A percentile compares a stretch with the other conserved stretches of the same genome.
phyloP scores from a whole-genome alignment of 2,888 invertebrate genomes.

The Cataglyphis altisquamis region DNA sequence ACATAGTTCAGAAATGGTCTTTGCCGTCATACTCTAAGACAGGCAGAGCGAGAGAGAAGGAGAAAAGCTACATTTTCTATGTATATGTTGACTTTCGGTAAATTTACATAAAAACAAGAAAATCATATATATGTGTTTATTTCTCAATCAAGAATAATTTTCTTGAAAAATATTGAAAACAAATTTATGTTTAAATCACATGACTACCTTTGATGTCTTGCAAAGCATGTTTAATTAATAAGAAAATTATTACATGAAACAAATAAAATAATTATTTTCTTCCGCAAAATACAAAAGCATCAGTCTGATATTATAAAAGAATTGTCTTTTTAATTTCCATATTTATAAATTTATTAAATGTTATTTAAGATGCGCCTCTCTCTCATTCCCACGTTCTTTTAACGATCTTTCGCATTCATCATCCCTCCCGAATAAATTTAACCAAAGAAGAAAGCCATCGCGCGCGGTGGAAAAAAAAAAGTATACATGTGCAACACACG shows the following conservation, averaged over 20 bases:
- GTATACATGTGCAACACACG: conserved; percentile 16
- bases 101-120: neutral
- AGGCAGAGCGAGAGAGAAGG: neutral
- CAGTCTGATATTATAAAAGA: neutral
- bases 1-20: conserved; percentile 27
- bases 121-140: neutral
- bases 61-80: neutral
- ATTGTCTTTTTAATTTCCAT: neutral
- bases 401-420: neutral
- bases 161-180: neutral
- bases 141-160: neutral
- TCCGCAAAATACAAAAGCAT: neutral
- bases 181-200: neutral
- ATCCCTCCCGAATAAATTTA: conserved; percentile 36
- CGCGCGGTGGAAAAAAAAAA: conserved; percentile 1
- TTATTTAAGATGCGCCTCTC: neutral
- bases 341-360: neutral
- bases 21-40: neutral
- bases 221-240: neutral
- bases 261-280: neutral
- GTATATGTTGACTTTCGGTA: neutral
- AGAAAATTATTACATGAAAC: neutral
- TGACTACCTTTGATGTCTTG: neutral
- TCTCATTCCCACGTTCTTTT: conserved; percentile 19
- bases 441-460: neutral